These are phyloP conservation scores for Montipora cactus DNA, from an alignment of 64 coral and sea anemone genomes.

Conservation along the genomic window DNA sequence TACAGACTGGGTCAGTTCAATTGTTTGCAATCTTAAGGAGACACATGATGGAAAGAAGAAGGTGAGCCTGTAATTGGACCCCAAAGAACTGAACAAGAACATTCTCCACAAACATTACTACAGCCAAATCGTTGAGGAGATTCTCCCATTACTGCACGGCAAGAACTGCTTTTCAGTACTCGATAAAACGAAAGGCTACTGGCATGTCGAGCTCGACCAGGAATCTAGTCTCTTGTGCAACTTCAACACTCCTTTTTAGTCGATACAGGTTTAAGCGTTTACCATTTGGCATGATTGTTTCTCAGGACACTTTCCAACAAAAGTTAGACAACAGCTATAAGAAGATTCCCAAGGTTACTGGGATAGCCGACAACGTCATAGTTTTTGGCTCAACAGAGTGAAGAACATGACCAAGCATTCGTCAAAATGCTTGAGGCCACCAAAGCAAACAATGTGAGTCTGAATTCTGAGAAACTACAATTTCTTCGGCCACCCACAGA, in stretches of 20 bases:
- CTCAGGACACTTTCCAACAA: constrained; percentile 15
- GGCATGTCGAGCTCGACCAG: constrained; percentile 49
- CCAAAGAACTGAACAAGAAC: constrained; percentile 43
- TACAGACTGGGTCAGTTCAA: constrained; percentile 76
- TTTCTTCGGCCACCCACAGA: neutral
- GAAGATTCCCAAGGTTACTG: constrained; percentile 48
- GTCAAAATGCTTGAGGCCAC: constrained; percentile 65
- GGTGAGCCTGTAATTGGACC: constrained; percentile 20
- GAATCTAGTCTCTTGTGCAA: constrained; percentile 52
- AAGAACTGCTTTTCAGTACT: constrained; percentile 73
- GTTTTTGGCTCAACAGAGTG: constrained; percentile 41
- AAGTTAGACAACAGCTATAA: constrained; percentile 44
- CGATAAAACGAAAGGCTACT: constrained; percentile 69
- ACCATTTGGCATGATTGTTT: neutral
- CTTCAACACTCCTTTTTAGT: constrained; percentile 61
- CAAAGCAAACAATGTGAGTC: constrained; percentile 53
- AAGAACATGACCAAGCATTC: constrained; percentile 60
- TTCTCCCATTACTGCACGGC: constrained; percentile 53
- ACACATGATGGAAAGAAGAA: constrained; percentile 34
- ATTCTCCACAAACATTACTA: constrained; percentile 60
- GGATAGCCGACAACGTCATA: constrained; percentile 10
- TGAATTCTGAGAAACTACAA: constrained; percentile 58
- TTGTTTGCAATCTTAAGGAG: constrained; percentile 56
- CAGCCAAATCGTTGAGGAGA: constrained; percentile 51
- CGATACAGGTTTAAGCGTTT: too few species aligned